These are phyloP conservation scores for Phaonia tiefii DNA, from an alignment of 2,888 invertebrate genomes.

Conservation along the genomic window DNA sequence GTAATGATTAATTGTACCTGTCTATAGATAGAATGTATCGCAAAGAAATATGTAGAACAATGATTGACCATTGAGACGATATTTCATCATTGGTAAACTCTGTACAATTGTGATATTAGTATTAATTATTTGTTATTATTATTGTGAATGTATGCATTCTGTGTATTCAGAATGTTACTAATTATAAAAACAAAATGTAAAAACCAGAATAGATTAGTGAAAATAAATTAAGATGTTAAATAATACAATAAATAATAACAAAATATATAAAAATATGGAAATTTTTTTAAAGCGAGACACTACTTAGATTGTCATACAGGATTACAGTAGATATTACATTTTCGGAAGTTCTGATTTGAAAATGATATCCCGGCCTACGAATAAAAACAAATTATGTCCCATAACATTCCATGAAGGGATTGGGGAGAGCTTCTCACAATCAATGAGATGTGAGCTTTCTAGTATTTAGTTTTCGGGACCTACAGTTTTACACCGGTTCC, in stretches of 20 bases:
- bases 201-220: background rate
- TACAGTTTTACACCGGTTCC: no score
- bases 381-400: no score
- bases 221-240: background rate
- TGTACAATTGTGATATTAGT: conserved; percentile 65
- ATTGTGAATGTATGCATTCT: background rate
- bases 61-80: conserved; percentile 18
- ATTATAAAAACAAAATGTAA: background rate
- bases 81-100: conserved; percentile 42
- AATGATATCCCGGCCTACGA: no score
- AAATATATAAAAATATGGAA: background rate
- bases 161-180: background rate
- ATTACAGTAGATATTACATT: no score
- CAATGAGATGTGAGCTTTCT: no score
- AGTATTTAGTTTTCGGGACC: no score
- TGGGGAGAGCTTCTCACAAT: no score
- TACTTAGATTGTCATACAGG: no score
- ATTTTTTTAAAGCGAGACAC: no score
- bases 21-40: background rate
- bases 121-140: conserved; percentile 27
- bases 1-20: conserved; percentile 58
- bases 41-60: background rate
- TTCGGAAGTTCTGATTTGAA: no score
- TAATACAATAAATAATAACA: no score
- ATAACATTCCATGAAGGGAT: no score